Evolutionary conservation across 2,888 invertebrate species (phyloP), one percentile per base, ranked within the genome.

Genomic region (Archips xylosteana): DNA sequence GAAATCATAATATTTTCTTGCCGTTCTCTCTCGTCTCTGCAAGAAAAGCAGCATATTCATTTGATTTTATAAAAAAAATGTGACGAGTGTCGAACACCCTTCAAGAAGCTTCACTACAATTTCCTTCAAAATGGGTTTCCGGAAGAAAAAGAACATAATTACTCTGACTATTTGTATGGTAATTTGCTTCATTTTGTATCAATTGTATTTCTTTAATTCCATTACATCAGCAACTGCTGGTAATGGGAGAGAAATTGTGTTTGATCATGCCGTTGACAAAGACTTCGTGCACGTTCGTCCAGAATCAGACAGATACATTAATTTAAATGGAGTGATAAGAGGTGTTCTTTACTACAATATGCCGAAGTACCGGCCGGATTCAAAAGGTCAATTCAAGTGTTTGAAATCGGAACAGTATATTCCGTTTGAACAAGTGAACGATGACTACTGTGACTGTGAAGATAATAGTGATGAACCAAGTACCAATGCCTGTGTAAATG

Each of bases 401-500:
- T 86, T 91, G 70, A 86, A 84, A 74, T 89, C 90, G 0, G 84
- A 87, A 73, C 86, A 90, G 75, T 81, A 67, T 47, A 90, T 94
- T 76, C 86, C 90, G 3, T 94, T 87, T 78, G 89, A 91, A 13
- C 80, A 81, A 65, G 82, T 98, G 2, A 98, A 98, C 85, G 98
- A 98, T 89, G 96, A 98, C 86, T 98, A 96, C 84, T 98, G 98
- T 94, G 98, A 98, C 87, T 98, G 98, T 91, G 88, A 95, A 79
- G 98, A 97, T 90, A 96, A 96, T 12, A 96, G 96, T 60, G 97
- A 97, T 82, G 96, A 97, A 87, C 96, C 97, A 63, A 98, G 98
- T 75, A 99, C 99, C 8, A 96, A 96, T 83, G 99, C 99, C 9
- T 99, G 99, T 89, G 91, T 95, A 0, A 96, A 96, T 85, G 98